Evolutionary conservation across 2,113 vertebrate genomes (phyloP).

Genomic region (Petroica traversi): DNA sequence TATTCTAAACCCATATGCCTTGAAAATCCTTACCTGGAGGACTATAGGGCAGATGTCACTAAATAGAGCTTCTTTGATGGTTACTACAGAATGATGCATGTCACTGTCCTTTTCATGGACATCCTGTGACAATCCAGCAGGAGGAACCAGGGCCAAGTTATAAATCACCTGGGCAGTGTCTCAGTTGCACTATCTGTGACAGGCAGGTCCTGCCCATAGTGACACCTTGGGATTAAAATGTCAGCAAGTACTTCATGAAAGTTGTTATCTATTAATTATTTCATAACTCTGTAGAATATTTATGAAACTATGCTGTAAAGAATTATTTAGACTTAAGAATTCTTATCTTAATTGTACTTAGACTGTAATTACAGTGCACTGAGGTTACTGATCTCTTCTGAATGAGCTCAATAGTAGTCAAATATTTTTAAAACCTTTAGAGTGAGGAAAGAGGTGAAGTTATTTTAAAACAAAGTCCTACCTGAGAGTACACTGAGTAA

Average conservation of each 20-base stretch:
- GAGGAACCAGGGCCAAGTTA: background rate
- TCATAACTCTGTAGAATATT: background rate
- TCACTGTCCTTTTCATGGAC: background rate
- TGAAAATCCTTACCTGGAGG: background rate
- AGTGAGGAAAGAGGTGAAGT: background rate
- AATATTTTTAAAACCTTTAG: background rate
- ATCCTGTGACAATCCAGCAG: background rate
- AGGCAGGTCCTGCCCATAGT: background rate
- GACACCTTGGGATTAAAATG: constrained; percentile 13
- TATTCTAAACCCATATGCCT: background rate
- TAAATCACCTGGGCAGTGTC: background rate
- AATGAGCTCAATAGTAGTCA: background rate
- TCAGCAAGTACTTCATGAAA: constrained; percentile 21
- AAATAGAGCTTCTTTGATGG: background rate
- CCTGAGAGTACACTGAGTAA: background rate
- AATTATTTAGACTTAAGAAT: background rate
- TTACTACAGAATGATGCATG: background rate
- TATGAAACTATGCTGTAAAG: background rate
- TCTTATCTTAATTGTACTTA: background rate
- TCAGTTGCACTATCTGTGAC: background rate
- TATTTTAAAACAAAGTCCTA: background rate
- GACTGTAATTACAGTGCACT: background rate
- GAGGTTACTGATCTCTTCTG: background rate
- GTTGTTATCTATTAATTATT: constrained; percentile 1
- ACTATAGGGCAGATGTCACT: background rate